A percentile compares a stretch with the other conserved stretches of the same genome.
Conservation (phyloP, 2,888 invertebrate species). For the Ganaspis brasiliensis region DNA sequence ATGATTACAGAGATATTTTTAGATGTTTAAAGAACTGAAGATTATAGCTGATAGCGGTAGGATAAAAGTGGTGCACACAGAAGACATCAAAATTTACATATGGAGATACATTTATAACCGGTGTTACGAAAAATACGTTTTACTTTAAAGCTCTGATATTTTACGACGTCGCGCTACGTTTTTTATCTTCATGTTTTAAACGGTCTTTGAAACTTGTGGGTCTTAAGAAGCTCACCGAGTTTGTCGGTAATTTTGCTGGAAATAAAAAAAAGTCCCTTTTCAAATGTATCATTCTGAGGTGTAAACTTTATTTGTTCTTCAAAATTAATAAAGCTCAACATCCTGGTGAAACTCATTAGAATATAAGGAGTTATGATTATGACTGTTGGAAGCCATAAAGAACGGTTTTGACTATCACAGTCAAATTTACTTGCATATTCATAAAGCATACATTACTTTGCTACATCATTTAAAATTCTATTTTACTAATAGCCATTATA, state of each 20-base stretch:
- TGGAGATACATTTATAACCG: slow-evolving; percentile 16
- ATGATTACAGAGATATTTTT: slow-evolving; percentile 2
- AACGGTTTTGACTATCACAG: neutral
- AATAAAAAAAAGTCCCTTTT: neutral
- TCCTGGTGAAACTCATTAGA: slow-evolving; percentile 3
- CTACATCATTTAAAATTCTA: slow-evolving; percentile 12
- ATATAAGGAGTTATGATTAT: slow-evolving; percentile 13
- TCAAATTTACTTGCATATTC: slow-evolving; percentile 6
- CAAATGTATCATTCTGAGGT: neutral
- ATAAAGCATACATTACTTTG: slow-evolving; percentile 2
- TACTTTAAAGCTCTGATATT: slow-evolving; percentile 17
- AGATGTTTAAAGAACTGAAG: neutral
- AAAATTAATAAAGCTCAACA: neutral
- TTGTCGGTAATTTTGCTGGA: neutral
- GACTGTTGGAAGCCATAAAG: slow-evolving; percentile 17
- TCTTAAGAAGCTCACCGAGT: neutral
- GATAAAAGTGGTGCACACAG: neutral
- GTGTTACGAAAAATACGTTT: slow-evolving; percentile 15
- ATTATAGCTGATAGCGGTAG: neutral
- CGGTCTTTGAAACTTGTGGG: neutral
- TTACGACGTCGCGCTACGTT: neutral
- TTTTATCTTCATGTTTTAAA: slow-evolving; percentile 19
- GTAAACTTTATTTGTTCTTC: neutral
- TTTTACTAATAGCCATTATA: neutral
- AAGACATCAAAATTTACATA: slow-evolving; percentile 11